Evolutionary conservation across 2,113 vertebrate genomes (phyloP).

Genomic region (Lampris incognitus): DNA sequence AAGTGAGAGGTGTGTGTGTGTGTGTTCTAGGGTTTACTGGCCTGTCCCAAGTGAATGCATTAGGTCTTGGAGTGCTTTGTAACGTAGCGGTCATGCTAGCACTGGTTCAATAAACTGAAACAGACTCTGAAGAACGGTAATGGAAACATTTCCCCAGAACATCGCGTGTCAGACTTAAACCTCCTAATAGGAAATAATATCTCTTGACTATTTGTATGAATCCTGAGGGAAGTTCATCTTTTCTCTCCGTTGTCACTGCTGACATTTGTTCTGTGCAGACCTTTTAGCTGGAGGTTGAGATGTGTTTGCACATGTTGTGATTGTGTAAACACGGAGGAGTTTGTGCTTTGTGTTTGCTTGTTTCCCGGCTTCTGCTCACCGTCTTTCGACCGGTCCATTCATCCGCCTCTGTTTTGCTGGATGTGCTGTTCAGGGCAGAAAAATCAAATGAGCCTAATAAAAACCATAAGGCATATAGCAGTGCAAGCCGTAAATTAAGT

Average conservation of each 20-base stretch:
- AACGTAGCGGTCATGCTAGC: no score
- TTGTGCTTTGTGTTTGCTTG: conserved; percentile 24
- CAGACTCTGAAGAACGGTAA: no score
- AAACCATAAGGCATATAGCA: conserved; percentile 61
- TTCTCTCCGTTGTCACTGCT: not conserved
- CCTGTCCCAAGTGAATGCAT: no score
- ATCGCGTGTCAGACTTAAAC: no score
- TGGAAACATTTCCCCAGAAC: no score
- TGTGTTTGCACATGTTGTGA: not conserved
- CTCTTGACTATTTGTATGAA: not conserved
- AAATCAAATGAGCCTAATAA: conserved; percentile 64
- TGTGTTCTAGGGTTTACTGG: no score
- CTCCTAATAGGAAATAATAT: no score
- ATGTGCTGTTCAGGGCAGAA: conserved; percentile 50
- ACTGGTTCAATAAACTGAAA: no score
- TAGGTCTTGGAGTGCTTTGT: no score
- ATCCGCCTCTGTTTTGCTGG: conserved; percentile 57
- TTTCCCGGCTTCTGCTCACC: conserved; percentile 18
- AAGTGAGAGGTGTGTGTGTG: no score
- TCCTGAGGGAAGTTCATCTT: not conserved
- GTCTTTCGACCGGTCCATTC: conserved; percentile 3
- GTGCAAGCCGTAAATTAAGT: conserved; percentile 74
- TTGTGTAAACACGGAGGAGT: conserved; percentile 22
- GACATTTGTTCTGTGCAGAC: not conserved
- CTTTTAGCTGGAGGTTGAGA: not conserved